phyloP scores from a whole-genome alignment of 2,113 vertebrate genomes.

The Pipra filicauda region DNA sequence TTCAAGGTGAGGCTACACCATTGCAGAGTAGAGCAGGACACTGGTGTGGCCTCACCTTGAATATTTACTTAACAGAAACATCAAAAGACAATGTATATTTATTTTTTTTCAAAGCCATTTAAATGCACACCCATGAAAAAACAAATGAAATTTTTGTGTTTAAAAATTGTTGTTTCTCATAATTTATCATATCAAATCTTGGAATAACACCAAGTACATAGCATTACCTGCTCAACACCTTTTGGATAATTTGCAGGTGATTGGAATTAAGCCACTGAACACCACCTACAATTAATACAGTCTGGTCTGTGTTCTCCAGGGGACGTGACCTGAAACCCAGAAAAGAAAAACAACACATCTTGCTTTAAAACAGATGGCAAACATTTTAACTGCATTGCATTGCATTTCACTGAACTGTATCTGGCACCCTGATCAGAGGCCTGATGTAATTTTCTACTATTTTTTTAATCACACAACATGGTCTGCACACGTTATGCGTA shows the following conservation, averaged over 20 bases:
- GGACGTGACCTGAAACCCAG: conserved; percentile 85
- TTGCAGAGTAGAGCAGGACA: not conserved
- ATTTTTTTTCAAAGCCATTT: not conserved
- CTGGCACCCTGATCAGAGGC: conserved; percentile 44
- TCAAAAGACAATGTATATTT: not conserved
- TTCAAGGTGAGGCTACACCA: not conserved
- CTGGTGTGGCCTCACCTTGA: not conserved
- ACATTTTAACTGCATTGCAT: conserved; percentile 58
- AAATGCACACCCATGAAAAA: not conserved
- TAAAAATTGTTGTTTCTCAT: not conserved
- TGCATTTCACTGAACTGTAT: conserved; percentile 64
- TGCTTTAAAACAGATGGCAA: conserved; percentile 70
- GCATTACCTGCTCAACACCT: conserved; percentile 83
- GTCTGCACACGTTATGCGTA: not conserved
- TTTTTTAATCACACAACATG: conserved; percentile 39
- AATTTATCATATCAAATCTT: not conserved
- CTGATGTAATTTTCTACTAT: conserved; percentile 53
- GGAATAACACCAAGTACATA: not conserved
- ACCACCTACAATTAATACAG: conserved; percentile 90
- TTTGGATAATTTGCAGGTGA: conserved; percentile 86
- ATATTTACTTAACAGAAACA: not conserved
- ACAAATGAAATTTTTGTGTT: not conserved
- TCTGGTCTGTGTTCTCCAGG: conserved; percentile 84
- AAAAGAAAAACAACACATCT: conserved; percentile 63
- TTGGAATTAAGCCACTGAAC: conserved; percentile 94